These are phyloP conservation scores for Aphelocoma coerulescens DNA, from an alignment of 2,113 vertebrate species.

Conservation along the genomic window DNA sequence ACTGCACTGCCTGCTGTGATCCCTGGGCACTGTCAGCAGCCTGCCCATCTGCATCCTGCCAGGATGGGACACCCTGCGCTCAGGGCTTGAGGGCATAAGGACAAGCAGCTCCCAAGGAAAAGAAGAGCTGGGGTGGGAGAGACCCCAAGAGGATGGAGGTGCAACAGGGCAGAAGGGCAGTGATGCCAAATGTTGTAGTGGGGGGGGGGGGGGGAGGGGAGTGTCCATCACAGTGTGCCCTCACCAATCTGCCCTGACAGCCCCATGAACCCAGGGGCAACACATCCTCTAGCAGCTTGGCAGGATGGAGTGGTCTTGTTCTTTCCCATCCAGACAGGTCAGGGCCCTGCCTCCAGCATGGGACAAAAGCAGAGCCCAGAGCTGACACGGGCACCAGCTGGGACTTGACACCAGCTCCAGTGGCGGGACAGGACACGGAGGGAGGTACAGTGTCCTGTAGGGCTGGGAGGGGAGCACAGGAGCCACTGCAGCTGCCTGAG, in stretches of 20 bases:
- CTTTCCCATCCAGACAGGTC: background rate
- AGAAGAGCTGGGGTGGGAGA: background rate
- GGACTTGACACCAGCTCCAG: background rate
- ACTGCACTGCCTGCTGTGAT: background rate
- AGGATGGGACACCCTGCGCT: rapidly evolving
- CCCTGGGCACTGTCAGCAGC: background rate
- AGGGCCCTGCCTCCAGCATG: background rate
- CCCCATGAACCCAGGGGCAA: rapidly evolving
- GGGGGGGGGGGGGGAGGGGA: rapidly evolving
- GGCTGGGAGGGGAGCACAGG: background rate
- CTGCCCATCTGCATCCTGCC: background rate
- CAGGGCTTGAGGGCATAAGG: background rate
- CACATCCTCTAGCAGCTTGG: rapidly evolving
- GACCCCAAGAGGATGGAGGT: background rate
- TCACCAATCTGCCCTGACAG: rapidly evolving
- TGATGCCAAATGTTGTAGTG: rapidly evolving
- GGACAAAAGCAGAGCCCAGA: background rate
- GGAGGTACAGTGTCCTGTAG: background rate
- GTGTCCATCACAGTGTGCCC: background rate
- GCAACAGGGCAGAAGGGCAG: background rate
- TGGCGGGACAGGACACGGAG: rapidly evolving
- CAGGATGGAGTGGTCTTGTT: background rate
- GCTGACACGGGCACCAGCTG: rapidly evolving
- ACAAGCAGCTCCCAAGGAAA: background rate
- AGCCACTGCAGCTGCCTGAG: background rate